phyloP scores from a whole-genome alignment of 1,140 invertebrate genomes.

The Olivierus martensii region DNA sequence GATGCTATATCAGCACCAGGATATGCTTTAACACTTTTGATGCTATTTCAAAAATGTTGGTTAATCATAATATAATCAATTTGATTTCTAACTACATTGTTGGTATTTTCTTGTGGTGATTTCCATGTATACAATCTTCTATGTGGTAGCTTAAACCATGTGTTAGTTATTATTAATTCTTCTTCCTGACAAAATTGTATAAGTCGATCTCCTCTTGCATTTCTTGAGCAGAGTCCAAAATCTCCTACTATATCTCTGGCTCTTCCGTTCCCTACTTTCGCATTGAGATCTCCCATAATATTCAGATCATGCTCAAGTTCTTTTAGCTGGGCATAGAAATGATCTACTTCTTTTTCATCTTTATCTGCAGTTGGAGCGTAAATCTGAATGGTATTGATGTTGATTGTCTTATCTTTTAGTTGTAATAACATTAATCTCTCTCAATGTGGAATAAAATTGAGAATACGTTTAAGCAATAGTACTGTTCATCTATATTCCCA shows the following conservation, averaged over 20 bases:
- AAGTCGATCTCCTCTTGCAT: neutral
- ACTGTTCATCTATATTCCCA: too few relatives aligned
- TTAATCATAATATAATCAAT: neutral
- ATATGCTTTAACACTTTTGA: too few relatives aligned
- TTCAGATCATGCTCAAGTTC: neutral
- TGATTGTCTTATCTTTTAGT: neutral
- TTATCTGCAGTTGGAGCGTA: neutral
- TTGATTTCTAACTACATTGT: neutral
- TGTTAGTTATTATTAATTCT: neutral
- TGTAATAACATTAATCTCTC: too few relatives aligned
- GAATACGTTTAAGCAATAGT: too few relatives aligned
- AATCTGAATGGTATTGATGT: neutral
- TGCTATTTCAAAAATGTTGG: too few relatives aligned
- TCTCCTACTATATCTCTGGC: neutral
- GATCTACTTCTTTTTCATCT: neutral
- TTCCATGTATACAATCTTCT: neutral
- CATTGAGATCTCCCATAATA: conserved; percentile 1
- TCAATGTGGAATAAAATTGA: too few relatives aligned
- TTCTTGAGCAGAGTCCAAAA: neutral
- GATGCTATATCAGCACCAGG: too few relatives aligned
- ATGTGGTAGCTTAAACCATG: neutral
- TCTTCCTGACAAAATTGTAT: conserved; percentile 1
- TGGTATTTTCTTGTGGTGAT: neutral
- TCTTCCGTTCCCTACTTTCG: neutral
- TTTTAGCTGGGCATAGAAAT: neutral